Evolutionary conservation across 2,797 vertebrate species (phyloP), one percentile per base, ranked within the genome.

Genomic region (Tadarida brasiliensis): DNA sequence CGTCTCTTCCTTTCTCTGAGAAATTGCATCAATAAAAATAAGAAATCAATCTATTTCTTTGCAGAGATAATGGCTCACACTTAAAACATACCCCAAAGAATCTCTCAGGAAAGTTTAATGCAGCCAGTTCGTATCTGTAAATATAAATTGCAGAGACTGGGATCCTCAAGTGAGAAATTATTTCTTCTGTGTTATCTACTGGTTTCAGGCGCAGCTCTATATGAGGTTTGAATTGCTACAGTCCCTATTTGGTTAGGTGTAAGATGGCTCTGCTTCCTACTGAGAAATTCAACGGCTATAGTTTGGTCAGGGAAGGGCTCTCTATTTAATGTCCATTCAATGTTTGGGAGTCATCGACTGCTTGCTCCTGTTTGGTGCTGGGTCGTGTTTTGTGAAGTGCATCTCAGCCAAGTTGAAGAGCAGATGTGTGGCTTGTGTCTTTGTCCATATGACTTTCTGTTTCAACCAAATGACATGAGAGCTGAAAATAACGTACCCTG

Each of bases 401-500:
- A 98, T 98, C 98, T 98, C 98, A 98, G 98, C 98, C 98, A 97
- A 98, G 98, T 97, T 97, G 97, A 98, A 98, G 98, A 98, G 94
- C 98, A 99, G 98, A 97, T 99, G 98, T 99, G 98, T 99, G 98
- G 98, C 98, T 98, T 98, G 65, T 98, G 99, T 99, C 97, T 99
- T 98, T 99, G 98, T 99, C 98, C 98, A 98, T 97, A 98, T 98
- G 98, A 98, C 98, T 98, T 98, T 98, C 96, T 98, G 97, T 98
- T 98, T 95, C 98, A 96, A 97, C 57, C 78, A 95, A 94, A 96
- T 87, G 92, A 74, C 87, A 93, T 98, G 98, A 98, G 98, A 98
- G 98, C 98, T 99, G 98, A 98, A 99, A 98, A 99, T 99, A 99
- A 99, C 99, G 99, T 99, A 99, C 98, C 98, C 99, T 99, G 99